These are phyloP conservation scores for Galaxias olidus DNA, from an alignment of 2,797 vertebrate genomes.

Conservation along the genomic window DNA sequence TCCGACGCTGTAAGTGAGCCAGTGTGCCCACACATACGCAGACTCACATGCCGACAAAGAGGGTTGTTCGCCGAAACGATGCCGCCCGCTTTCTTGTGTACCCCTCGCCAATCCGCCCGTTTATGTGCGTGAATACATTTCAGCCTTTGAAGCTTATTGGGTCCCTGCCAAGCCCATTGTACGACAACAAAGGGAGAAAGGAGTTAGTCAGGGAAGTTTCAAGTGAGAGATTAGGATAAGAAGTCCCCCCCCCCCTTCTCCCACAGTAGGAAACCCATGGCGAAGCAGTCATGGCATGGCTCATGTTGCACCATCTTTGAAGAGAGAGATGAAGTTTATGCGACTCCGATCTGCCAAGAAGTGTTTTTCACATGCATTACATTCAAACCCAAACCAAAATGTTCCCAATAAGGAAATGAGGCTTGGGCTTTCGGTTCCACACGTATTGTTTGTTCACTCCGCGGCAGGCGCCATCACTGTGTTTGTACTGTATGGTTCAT, in stretches of 20 bases:
- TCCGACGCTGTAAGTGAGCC: slow-evolving; percentile 20
- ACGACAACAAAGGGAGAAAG: slow-evolving; percentile 33
- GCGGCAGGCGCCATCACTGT: background rate
- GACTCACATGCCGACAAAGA: slow-evolving; percentile 29
- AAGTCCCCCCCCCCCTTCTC: slow-evolving; percentile 4
- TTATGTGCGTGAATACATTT: slow-evolving; percentile 48
- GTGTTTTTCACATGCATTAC: too few relatives aligned
- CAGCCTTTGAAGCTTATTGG: slow-evolving; percentile 34
- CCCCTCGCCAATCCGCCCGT: slow-evolving; percentile 44
- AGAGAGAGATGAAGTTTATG: background rate
- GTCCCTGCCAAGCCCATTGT: slow-evolving; percentile 32
- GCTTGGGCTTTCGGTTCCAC: background rate
- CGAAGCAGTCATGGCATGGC: background rate
- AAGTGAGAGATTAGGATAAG: slow-evolving; percentile 33
- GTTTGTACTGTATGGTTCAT: background rate
- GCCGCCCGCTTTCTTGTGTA: slow-evolving; percentile 40
- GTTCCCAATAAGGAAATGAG: background rate
- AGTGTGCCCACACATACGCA: background rate
- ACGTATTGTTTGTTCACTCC: background rate
- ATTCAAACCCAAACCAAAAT: too few relatives aligned
- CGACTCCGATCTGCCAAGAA: background rate
- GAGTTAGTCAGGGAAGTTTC: slow-evolving; percentile 16
- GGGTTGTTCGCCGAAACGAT: slow-evolving; percentile 54
- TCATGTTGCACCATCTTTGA: background rate
- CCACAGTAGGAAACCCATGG: background rate